These are phyloP conservation scores for Cyclargus thomasi DNA, from an alignment of 1,140 invertebrate genomes.

Conservation along the genomic window DNA sequence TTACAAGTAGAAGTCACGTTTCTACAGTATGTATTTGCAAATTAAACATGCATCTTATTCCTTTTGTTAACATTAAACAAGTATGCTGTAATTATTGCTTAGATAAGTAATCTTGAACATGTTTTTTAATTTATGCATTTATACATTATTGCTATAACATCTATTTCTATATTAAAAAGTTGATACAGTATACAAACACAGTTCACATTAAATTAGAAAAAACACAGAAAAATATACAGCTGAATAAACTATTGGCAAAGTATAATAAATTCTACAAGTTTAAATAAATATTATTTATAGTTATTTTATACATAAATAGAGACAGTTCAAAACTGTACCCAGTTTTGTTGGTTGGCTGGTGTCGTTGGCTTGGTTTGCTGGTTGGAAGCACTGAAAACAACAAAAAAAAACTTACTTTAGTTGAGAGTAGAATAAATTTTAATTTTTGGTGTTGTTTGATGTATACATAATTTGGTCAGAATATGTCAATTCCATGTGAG, in stretches of 20 bases:
- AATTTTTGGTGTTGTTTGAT: too few relatives aligned
- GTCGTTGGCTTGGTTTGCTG: constrained; percentile 47
- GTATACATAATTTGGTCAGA: too few relatives aligned
- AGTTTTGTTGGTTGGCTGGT: constrained; percentile 64
- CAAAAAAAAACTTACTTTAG: background rate
- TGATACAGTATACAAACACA: too few relatives aligned
- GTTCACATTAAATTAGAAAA: background rate
- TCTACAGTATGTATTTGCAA: too few relatives aligned
- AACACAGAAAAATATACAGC: constrained; percentile 3
- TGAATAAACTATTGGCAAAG: constrained; percentile 8
- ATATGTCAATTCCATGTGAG: too few relatives aligned
- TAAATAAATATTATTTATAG: constrained; percentile 40
- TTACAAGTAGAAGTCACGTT: background rate
- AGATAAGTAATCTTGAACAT: background rate
- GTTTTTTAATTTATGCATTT: background rate
- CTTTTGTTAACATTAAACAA: background rate
- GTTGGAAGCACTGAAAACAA: constrained; percentile 45
- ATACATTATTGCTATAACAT: constrained; percentile 11
- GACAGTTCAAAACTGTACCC: constrained; percentile 58
- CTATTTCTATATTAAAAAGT: background rate
- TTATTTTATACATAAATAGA: constrained; percentile 14
- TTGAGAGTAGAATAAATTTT: too few relatives aligned
- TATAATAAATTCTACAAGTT: constrained; percentile 18
- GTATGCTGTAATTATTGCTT: background rate
- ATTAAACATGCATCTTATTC: constrained; percentile 8